Base-by-base conservation (phyloP, 2,888 invertebrate species). In the Hemicrepidius hirtus region DNA sequence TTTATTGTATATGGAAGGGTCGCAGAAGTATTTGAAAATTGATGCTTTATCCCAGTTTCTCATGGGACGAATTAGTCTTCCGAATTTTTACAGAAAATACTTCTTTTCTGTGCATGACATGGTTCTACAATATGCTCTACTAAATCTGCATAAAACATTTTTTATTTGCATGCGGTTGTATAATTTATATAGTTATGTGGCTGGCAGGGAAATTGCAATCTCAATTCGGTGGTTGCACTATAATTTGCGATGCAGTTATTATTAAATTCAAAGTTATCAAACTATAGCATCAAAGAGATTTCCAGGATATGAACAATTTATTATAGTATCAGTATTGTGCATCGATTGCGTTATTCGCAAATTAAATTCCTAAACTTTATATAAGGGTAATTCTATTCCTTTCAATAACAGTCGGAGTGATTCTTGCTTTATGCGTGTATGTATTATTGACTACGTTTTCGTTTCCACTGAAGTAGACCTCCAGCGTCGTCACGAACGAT, bases 21-120 rank as follows among this genome's bases (percentile, higher is more conserved):
- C 53, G 28, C 53, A 53, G 13, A 28, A 53, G 28, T 24, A 20
- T 53, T 24, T n/a, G 53, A 53, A 53, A 53, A 53, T 53, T 53
- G 53, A 53, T 53, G 53, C 28, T 28, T 53, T 53, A 53, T 21
- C 7, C 20, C 53, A 0, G 0, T 5, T 49, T 53, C 53, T 28
- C 53, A 7, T 13, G 53, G 24, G 32, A 12, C 53, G 5, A 10
- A 10, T 53, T 53, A 28, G 4, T n/a, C 7, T 13, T 5, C 53
- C 7, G 50, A 53, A 28, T 53, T 24, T 53, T 53, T 1, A 32
- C 53, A 53, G 13, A 13, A 13, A 53, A 28, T 0, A 5, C 3
- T 20, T 16, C n/a, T n/a, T n/a, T n/a, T 20, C 10, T 7, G 46
- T 41, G 7, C 41, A 7, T 41, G 41, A 41, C 41, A 16, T 5